Evolutionary conservation across 1,140 invertebrate genomes (phyloP).

Genomic region (Hyles euphorbiae): DNA sequence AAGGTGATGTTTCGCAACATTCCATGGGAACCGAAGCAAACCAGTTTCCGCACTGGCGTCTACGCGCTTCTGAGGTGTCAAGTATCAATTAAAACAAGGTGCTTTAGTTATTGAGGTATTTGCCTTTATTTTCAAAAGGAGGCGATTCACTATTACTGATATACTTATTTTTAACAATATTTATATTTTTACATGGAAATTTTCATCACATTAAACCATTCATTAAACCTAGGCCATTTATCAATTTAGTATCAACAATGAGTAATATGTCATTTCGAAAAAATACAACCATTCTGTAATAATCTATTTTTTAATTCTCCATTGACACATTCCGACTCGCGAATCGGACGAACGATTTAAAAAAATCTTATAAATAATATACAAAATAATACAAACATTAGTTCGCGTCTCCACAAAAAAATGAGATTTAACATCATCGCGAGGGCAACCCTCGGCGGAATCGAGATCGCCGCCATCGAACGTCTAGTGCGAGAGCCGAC

Average conservation of each 20-base stretch:
- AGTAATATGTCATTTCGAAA: constrained; percentile 63
- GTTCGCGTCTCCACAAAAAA: constrained; percentile 48
- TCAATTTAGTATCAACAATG: constrained; percentile 64
- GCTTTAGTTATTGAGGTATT: constrained; percentile 66
- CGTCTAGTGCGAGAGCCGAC: constrained; percentile 30
- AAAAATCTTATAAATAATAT: constrained; percentile 74
- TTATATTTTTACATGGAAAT: constrained; percentile 75
- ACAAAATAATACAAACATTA: constrained; percentile 76
- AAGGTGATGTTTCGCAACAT: constrained; percentile 1
- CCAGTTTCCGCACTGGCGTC: constrained; percentile 11
- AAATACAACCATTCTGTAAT: constrained; percentile 69
- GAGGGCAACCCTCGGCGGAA: constrained; percentile 51
- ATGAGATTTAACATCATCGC: constrained; percentile 63
- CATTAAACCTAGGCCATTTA: constrained; percentile 68
- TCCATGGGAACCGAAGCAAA: constrained; percentile 8
- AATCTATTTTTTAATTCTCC: constrained; percentile 63
- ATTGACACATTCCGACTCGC: constrained; percentile 37
- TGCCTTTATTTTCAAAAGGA: constrained; percentile 67
- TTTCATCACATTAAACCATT: constrained; percentile 70
- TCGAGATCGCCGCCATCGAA: constrained; percentile 56
- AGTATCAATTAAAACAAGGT: constrained; percentile 50
- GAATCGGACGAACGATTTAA: constrained; percentile 47
- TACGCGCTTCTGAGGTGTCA: constrained; percentile 12
- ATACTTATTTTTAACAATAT: constrained; percentile 70
- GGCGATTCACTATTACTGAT: constrained; percentile 70